These are phyloP conservation scores for Sorex maritimensis DNA, from an alignment of 2,797 vertebrate genomes.

Conservation along the genomic window DNA sequence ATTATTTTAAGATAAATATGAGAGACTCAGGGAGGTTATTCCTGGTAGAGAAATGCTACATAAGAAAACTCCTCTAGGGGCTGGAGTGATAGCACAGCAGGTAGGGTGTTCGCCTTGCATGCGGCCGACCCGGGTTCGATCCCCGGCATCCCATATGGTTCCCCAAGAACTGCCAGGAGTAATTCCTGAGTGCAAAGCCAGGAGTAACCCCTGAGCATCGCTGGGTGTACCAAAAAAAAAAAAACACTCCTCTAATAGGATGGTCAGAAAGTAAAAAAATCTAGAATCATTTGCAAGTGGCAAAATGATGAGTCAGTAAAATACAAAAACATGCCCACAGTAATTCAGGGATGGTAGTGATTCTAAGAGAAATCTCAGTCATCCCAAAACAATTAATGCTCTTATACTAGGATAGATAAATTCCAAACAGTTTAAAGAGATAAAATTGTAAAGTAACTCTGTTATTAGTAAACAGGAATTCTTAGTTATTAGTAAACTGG, in stretches of 20 bases:
- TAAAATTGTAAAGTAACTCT: not conserved
- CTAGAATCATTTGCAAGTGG: not conserved
- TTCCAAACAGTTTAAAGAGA: constrained; percentile 19
- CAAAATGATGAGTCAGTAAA: constrained; percentile 15
- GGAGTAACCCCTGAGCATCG: too few species aligned
- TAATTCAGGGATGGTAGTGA: not conserved
- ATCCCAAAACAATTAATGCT: not conserved
- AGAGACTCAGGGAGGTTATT: not conserved
- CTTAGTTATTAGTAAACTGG: not conserved
- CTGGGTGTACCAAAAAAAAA: too few species aligned
- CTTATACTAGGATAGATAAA: not conserved
- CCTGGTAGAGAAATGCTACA: not conserved
- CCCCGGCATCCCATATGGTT: too few species aligned
- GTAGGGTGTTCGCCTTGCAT: too few species aligned
- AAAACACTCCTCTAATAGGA: not conserved
- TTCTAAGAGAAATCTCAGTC: not conserved
- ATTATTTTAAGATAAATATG: not conserved
- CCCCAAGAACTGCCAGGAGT: too few species aligned
- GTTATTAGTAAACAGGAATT: not conserved
- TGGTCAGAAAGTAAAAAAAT: constrained; percentile 9
- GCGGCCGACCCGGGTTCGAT: too few species aligned
- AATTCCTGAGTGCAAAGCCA: too few species aligned
- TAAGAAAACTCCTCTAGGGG: not conserved
- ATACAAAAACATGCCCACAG: constrained; percentile 3
- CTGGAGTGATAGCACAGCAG: too few species aligned